Evolutionary conservation across 1,140 invertebrate genomes (phyloP).

Genomic region (Rhizoglyphus robini): DNA sequence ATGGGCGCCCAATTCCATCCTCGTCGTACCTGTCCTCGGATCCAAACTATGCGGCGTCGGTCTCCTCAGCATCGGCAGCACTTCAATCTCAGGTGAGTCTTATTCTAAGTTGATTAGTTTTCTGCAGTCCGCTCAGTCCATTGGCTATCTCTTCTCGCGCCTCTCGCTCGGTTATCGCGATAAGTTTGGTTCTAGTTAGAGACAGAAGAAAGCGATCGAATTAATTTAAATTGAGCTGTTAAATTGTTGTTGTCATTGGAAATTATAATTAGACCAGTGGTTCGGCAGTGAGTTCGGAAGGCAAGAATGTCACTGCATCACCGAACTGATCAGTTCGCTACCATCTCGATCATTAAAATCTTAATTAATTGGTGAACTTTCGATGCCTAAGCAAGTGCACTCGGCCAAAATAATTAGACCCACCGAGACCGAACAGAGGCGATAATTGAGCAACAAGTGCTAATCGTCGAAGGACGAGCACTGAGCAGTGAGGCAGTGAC

Average conservation of each 20-base stretch:
- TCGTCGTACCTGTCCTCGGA: not conserved
- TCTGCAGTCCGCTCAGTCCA: not conserved
- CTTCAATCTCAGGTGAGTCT: slow-evolving; percentile 13
- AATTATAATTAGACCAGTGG: slow-evolving; percentile 8
- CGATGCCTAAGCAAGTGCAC: not conserved
- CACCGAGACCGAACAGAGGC: not conserved
- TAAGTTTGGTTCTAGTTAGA: no score
- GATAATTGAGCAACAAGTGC: slow-evolving; percentile 13
- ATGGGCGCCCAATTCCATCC: not conserved
- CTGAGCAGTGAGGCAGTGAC: not conserved
- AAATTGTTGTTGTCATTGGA: slow-evolving; percentile 2
- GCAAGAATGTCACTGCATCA: no score
- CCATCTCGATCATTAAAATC: slow-evolving; percentile 10
- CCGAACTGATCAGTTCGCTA: no score
- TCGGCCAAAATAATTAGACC: not conserved
- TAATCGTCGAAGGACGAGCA: not conserved
- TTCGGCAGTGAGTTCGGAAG: not conserved
- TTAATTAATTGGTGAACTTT: slow-evolving; percentile 3
- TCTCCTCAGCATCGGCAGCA: slow-evolving; percentile 7
- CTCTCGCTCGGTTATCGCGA: no score
- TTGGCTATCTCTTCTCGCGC: no score
- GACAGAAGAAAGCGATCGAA: no score
- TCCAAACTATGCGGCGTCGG: not conserved
- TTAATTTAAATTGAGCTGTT: slow-evolving; percentile 10
- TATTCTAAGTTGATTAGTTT: not conserved